Evolutionary conservation across 2,113 vertebrate genomes (phyloP), one percentile per base, ranked within the genome.

Genomic region (Melanostigma gelatinosum): DNA sequence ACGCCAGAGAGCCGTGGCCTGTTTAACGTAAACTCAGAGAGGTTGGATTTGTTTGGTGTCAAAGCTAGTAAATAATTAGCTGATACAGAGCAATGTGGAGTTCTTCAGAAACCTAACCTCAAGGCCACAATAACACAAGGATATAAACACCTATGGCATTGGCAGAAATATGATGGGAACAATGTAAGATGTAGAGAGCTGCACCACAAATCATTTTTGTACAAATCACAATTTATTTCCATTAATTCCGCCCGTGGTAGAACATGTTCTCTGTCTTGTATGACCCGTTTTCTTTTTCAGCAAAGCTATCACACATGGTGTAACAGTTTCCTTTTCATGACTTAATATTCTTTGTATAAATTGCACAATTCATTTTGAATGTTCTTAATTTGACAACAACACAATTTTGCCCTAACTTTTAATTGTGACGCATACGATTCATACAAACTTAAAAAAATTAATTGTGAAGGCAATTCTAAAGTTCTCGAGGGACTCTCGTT

Each of bases 51-150:
- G 91, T 91, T 92, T 91, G 85, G 89, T 94, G 93, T 93, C 91
- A 91, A 78, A 88, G 82, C 77, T 60, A 9, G 89, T 91, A 93
- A 94, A 91, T 94, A 91, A 94, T 93, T 91, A 91, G 90, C 88
- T 88, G 85, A 90, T 89, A 87, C 72, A 20, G 84, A 90, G 85
- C 87, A 88, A 85, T 88, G 85, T 85, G 89, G 90, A 87, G 65
- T 76, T 87, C 68, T 82, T 90, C 83, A 88, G 50, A 81, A 80
- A 83, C 55, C 62, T 52, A 80, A 86, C 72, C 80, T 64, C 48
- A 36, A 48, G 61, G 65, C 80, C 73, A 69, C 50, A 77, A 67
- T 82, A 72, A 83, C 84, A 74, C 62, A 44, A 75, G 58, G 29
- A 84, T 70, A 77, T 89, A 89, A 89, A 90, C 87, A 90, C 62